These are phyloP conservation scores for Hippocampus guttulatus DNA, from an alignment of 2,113 vertebrate species.

Conservation along the genomic window DNA sequence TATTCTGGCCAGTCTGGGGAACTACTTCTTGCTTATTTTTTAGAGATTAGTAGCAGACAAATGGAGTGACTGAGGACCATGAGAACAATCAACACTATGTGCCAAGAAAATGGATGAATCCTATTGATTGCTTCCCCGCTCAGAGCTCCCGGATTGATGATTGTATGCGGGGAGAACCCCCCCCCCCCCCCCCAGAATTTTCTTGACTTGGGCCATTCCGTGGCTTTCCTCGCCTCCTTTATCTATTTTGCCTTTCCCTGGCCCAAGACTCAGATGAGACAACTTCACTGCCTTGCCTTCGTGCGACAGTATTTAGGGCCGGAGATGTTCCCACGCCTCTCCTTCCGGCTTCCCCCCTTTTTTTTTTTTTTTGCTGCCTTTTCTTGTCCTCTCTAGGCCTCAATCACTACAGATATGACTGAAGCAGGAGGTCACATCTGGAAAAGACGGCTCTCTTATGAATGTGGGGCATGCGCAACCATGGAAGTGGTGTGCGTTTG, in stretches of 20 bases:
- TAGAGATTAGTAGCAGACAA: conserved; percentile 19
- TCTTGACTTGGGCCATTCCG: neutral
- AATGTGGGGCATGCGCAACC: conserved; percentile 69
- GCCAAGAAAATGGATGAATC: conserved; percentile 42
- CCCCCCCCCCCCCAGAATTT: too few relatives aligned
- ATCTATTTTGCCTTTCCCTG: conserved; percentile 55
- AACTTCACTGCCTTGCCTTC: conserved; percentile 59
- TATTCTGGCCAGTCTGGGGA: conserved; percentile 31
- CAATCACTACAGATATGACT: neutral
- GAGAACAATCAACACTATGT: conserved; percentile 24
- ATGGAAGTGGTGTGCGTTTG: conserved; percentile 37
- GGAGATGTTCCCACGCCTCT: conserved; percentile 39
- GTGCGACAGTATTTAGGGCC: conserved; percentile 35
- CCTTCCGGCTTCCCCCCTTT: conserved; percentile 36
- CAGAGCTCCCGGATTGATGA: conserved; percentile 35
- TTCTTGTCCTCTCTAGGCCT: conserved; percentile 50
- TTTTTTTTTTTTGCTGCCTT: conserved; percentile 58
- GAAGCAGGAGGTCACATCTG: conserved; percentile 38
- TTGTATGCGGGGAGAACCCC: conserved; percentile 47
- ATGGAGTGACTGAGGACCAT: conserved; percentile 17
- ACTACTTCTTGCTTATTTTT: conserved; percentile 8
- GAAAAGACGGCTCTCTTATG: conserved; percentile 59
- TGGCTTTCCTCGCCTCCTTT: conserved; percentile 17
- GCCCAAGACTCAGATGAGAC: conserved; percentile 35
- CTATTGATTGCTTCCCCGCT: conserved; percentile 21